Percentiles rank a stretch among this genome's conserved stretches.
Conservation (phyloP, 2,797 vertebrate species). For the Macropus fuliginosus region DNA sequence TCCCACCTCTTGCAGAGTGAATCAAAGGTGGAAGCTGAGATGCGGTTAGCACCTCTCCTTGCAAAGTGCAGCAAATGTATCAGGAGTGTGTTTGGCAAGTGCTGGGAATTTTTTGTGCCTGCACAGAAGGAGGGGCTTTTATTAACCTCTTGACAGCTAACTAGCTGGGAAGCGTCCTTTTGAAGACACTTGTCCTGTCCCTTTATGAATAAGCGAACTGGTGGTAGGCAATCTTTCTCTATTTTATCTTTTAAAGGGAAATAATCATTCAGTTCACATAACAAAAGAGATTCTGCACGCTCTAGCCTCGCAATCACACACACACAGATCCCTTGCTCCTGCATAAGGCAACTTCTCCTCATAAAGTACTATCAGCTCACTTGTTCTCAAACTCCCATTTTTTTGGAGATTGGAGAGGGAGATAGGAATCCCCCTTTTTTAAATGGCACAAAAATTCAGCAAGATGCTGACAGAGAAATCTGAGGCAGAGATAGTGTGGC, state of each 20-base stretch:
- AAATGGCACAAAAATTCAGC: neutral
- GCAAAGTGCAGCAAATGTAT: slow-evolving; percentile 20
- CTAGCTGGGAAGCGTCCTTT: neutral
- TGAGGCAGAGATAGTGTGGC: neutral
- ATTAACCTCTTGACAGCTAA: neutral
- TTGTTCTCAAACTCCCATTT: neutral
- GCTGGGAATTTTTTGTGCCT: neutral
- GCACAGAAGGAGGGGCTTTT: neutral
- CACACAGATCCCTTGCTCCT: neutral
- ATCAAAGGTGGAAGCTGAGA: neutral
- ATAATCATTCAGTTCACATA: neutral
- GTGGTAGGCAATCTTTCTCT: neutral
- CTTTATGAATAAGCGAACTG: neutral
- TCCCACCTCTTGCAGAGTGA: slow-evolving; percentile 18
- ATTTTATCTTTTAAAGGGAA: neutral
- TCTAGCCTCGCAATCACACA: neutral
- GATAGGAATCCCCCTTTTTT: neutral
- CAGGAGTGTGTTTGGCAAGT: neutral
- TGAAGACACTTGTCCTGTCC: neutral
- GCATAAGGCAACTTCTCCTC: neutral
- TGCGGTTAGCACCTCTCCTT: neutral
- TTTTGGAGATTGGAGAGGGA: neutral
- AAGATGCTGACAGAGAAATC: neutral
- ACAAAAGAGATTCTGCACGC: neutral
- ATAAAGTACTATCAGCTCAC: neutral